Evolutionary conservation across 1,140 invertebrate species (phyloP), one percentile per base, ranked within the genome.

Genomic region (Holcopasites calliopsidis): DNA sequence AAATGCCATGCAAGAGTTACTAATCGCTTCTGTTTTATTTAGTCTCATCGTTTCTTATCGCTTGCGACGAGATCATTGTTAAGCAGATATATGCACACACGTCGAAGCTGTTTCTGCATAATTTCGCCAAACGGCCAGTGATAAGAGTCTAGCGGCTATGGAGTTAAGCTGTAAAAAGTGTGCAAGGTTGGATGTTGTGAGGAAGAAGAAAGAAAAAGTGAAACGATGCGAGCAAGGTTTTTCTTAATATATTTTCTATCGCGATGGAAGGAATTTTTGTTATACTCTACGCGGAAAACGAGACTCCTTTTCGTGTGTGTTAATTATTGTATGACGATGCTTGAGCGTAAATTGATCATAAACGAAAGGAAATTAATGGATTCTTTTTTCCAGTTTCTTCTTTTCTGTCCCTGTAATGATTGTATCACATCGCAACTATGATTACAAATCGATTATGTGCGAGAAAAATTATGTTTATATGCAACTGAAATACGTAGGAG

Each of bases 101-200:
- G 13, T 44, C 11, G 38, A 33, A 65, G 28, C 21, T 35, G 16
- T 13, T 64, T 73, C 49, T 50, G 23, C 40, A 47, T 18, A 38
- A 52, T 52, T 54, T 21, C 38, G 26, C 35, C 28, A 28, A 16
- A 42, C 55, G 64, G 65, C 65, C 73, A 75, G 64, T 75, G 64
- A 69, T 21, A 49, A 44, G 26, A 55, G 55, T 10, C 33, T 50
- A 49, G 16, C 47, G 23, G 21, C 8, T 28, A 47, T 8, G 21
- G 26, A 47, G 31, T 21, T 76, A 28, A 21, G 13, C 21, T 8
- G n/a, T 33, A 38, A 50, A n/a, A 65, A 38, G n/a, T 33, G 31
- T 58, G 44, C 28, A 35, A 33, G 42, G 1, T n/a, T 31, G 18
- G 26, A 38, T 66, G 33, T 52, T n/a, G 21, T 26, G 26, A 18